Conservation (phyloP, 2,113 vertebrate genomes). For the Formicarius rufipectus region DNA sequence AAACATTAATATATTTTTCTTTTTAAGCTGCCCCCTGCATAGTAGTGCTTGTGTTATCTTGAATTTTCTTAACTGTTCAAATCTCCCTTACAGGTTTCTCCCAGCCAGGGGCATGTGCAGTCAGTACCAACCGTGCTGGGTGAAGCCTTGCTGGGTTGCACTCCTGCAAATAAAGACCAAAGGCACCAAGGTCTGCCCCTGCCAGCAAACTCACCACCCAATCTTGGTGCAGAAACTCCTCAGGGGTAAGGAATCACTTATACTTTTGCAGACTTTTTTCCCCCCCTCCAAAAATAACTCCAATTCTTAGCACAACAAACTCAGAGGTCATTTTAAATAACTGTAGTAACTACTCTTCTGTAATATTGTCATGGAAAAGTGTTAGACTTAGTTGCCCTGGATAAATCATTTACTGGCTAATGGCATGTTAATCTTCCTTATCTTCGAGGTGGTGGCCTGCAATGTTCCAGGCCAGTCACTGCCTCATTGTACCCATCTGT, state of each 20-base stretch:
- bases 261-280: not conserved
- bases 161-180: slow-evolving; percentile 76
- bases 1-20: not conserved
- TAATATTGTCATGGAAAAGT: not conserved
- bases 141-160: slow-evolving; percentile 76
- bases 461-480: not conserved
- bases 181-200: slow-evolving; percentile 71
- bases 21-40: not conserved
- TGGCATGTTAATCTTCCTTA: not conserved
- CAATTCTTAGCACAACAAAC: not conserved
- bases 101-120: slow-evolving; percentile 58
- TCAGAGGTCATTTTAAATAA: not conserved
- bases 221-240: slow-evolving; percentile 76
- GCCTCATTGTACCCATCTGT: not conserved
- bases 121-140: slow-evolving; percentile 74
- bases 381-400: not conserved
- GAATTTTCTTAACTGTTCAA: not conserved
- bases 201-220: slow-evolving; percentile 76
- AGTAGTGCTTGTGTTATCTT: not conserved
- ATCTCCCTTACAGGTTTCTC: slow-evolving; percentile 55
- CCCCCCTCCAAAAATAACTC: not conserved
- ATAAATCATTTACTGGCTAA: not conserved
- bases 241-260: slow-evolving; percentile 67
- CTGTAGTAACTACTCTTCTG: not conserved
- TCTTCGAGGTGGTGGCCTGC: not conserved